Base-by-base conservation (phyloP, 2,113 vertebrate genomes). In the Lasiurus cinereus region DNA sequence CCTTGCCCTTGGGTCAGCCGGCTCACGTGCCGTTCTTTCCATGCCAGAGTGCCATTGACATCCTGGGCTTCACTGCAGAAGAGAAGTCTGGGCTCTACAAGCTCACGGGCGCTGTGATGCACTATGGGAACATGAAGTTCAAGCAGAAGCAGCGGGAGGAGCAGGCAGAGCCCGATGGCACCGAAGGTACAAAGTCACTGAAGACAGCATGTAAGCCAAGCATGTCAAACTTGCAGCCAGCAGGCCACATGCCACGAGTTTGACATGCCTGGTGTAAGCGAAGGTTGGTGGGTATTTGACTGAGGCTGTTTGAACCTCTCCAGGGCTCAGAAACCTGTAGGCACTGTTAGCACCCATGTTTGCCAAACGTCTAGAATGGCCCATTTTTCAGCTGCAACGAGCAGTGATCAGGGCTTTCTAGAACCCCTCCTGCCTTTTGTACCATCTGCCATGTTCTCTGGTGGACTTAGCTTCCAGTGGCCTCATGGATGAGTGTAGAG, bases 111-210 rank as follows among this genome's bases (percentile, higher is more conserved):
- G 98, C 98, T 0, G 97, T 99, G 72, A 96, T 99, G 98, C 98
- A 99, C 73, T 98, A 98, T 0, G 98, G 98, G 19, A 98, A 98
- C 92, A 98, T 99, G 98, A 99, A 98, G 80, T 99, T 99, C 97
- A 99, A 99, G 91, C 98, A 98, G 97, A 99, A 97, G 69, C 97
- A 98, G 80, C 85, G 97, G 1, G 98, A 99, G 70, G 98, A 98
- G 84, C 98, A 98, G 92, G 98, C 98, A 0, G 98, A 99, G 83
- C 98, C 98, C 0, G 98, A 98, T 0, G 97, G 98, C 93, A 98
- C 97, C 0, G 98, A 98, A 98, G 98, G 98, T 99, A 98, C 92
- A 6, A 31, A 33, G 6, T 62, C 48, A 19, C 50, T 2, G 0
- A 0, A 0, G 7, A 31, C 9, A 1, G 14, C 43, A 43, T 4